Percentiles rank a stretch among this genome's conserved stretches.
phyloP scores from a whole-genome alignment of 1,140 invertebrate species.

The Magallana ariakensis region DNA sequence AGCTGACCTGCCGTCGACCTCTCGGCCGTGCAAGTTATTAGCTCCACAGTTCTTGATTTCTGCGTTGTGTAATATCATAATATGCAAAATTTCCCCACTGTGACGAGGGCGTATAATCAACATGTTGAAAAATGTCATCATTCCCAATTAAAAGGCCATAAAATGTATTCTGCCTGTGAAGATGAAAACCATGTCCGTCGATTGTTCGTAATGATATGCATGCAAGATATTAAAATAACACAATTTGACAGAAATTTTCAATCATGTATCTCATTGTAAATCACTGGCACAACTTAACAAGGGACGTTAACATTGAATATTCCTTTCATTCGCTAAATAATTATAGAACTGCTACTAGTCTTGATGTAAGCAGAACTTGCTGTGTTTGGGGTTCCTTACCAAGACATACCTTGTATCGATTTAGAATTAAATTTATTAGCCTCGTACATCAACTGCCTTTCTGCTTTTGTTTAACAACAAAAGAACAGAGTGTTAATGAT shows the following conservation, averaged over 20 bases:
- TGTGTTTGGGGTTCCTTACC: neutral
- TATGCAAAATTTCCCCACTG: neutral
- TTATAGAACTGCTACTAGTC: neutral
- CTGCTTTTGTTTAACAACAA: neutral
- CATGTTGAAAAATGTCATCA: conserved; percentile 34
- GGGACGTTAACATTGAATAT: conserved; percentile 1
- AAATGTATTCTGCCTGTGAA: neutral
- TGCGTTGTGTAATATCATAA: neutral
- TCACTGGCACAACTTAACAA: neutral
- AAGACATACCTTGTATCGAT: conserved; percentile 10
- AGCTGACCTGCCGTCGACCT: no score
- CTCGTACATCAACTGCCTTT: neutral
- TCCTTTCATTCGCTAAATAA: neutral
- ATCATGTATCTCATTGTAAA: conserved; percentile 7
- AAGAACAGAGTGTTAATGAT: conserved; percentile 7
- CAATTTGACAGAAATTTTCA: conserved; percentile 34
- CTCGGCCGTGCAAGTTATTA: neutral
- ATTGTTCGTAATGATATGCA: conserved; percentile 8
- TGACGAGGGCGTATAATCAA: conserved; percentile 16
- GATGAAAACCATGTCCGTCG: neutral
- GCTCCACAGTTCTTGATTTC: neutral
- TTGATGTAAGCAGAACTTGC: neutral
- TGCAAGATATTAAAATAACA: conserved; percentile 5
- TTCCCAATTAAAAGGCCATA: conserved; percentile 19
- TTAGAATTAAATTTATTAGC: neutral